Base-by-base conservation (phyloP, 2,113 vertebrate species). In the Ploceus nigricollis region DNA sequence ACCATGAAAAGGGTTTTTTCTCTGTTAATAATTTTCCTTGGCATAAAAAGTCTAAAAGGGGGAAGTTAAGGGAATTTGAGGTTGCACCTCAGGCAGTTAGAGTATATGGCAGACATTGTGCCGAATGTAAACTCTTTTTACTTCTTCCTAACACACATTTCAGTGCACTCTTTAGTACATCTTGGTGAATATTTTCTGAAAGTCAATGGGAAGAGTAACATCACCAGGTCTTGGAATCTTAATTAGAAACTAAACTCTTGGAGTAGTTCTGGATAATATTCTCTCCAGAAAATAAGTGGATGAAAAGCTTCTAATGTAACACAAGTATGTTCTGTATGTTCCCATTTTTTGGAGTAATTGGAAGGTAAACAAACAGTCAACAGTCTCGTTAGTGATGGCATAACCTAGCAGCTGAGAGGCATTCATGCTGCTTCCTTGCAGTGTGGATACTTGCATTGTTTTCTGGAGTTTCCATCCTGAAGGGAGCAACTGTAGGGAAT, bases 1-100 rank as follows among this genome's bases (percentile, higher is more conserved):
- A 30, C 15, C 15, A 15, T 61, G 0, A 0, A 30, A 58, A 81
- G n/a, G 2, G 1, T 7, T 48, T 37, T 76, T 51, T 87, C 8
- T 57, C 30, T 82, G 6, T 63, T 84, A 58, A 58, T 21, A 18
- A 24, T 87, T 87, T 94, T 73, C 44, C 23, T 64, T 86, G 33
- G 25, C 48, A 25, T 53, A 9, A 37, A 68, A 71, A n/a, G 42
- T 61, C 4, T 66, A 21, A 7, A 72, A 53, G 30, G 14, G 30
- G 30, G 15, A 89, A 57, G 13, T 84, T 76, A 47, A 63, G 24
- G n/a, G 24, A 57, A 64, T 7, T 6, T 81, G 39, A 76, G 18
- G 13, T 58, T 63, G 16, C 1, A 2, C 44, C 42, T 82, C 20
- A 48, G 58, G 40, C 61, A 50, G n/a, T 66, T 61, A 60, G 15